Evolutionary conservation across 2,888 invertebrate genomes (phyloP).

Genomic region (Cheilosia urbana): DNA sequence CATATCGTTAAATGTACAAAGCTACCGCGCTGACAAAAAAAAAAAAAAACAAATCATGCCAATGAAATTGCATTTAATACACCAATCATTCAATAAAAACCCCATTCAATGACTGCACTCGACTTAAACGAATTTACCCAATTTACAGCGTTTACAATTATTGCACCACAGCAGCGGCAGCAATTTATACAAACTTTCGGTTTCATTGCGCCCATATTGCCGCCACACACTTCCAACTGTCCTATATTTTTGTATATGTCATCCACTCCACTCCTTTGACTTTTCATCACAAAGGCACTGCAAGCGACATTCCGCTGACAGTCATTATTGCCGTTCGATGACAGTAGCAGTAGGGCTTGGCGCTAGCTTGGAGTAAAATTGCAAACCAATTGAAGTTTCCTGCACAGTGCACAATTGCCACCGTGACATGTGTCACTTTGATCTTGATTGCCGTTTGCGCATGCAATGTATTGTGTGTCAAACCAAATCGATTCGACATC

Average conservation of each 20-base stretch:
- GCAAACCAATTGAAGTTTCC: conserved; percentile 40
- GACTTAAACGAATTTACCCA: conserved; percentile 57
- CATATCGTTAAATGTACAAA: conserved; percentile 15
- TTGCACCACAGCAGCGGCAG: conserved; percentile 32
- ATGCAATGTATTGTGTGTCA: conserved; percentile 60
- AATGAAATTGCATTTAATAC: conserved; percentile 48
- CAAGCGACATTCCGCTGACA: conserved; percentile 19
- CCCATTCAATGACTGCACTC: conserved; percentile 21
- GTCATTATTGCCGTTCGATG: conserved; percentile 36
- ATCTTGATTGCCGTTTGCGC: conserved; percentile 57
- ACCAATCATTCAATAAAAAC: conserved; percentile 50
- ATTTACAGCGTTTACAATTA: conserved; percentile 49
- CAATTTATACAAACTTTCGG: conserved; percentile 43
- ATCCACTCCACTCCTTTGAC: conserved; percentile 50
- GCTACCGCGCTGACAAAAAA: conserved; percentile 19
- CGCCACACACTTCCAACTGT: not conserved
- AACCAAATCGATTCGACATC: conserved; percentile 62
- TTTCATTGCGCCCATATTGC: conserved; percentile 19
- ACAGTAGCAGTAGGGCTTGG: conserved; percentile 52
- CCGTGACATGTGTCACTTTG: conserved; percentile 61
- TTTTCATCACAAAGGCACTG: conserved; percentile 27
- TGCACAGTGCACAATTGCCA: conserved; percentile 59
- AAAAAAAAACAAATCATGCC: conserved; percentile 3
- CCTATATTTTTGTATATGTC: conserved; percentile 4
- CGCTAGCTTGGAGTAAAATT: conserved; percentile 15